A percentile compares a stretch with the other conserved stretches of the same genome.
Evolutionary conservation across 1,140 invertebrate genomes (phyloP).

Genomic region (Pseudomyrmex concolor): DNA sequence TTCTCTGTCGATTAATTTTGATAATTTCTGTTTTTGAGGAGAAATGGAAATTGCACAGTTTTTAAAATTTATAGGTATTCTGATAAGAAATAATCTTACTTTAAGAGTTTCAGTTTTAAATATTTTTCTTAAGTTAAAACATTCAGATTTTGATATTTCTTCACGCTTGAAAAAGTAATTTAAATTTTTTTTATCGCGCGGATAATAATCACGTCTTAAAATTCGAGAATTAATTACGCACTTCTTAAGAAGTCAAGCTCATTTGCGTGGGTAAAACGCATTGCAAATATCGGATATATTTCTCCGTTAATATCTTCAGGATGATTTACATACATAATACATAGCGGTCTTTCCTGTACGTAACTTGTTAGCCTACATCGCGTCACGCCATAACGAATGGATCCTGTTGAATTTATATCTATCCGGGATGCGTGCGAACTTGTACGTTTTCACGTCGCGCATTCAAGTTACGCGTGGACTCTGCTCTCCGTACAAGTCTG

Average conservation of each 20-base stretch:
- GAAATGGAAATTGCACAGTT: neutral
- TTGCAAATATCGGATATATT: neutral
- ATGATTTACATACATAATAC: conserved; percentile 33
- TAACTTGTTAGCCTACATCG: conserved; percentile 7
- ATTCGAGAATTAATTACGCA: neutral
- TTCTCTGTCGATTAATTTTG: too few species aligned
- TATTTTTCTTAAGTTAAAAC: neutral
- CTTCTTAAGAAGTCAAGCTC: too few species aligned
- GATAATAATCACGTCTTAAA: neutral
- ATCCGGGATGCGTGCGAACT: conserved; percentile 19
- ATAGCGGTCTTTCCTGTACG: conserved; percentile 1
- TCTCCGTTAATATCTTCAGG: conserved; percentile 19
- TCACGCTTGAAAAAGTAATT: too few species aligned
- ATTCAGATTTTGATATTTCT: neutral
- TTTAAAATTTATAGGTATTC: neutral
- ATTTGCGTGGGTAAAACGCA: neutral
- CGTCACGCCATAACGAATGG: conserved; percentile 16
- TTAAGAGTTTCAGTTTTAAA: too few species aligned
- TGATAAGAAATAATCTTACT: too few species aligned
- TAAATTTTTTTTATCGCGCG: neutral
- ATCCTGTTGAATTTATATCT: conserved; percentile 19
- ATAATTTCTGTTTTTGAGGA: too few species aligned
- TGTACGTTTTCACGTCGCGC: neutral
- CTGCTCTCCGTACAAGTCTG: too few species aligned
- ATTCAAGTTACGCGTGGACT: too few species aligned